These are phyloP conservation scores for Orthosia incerta DNA, from an alignment of 2,888 invertebrate species.

Conservation along the genomic window DNA sequence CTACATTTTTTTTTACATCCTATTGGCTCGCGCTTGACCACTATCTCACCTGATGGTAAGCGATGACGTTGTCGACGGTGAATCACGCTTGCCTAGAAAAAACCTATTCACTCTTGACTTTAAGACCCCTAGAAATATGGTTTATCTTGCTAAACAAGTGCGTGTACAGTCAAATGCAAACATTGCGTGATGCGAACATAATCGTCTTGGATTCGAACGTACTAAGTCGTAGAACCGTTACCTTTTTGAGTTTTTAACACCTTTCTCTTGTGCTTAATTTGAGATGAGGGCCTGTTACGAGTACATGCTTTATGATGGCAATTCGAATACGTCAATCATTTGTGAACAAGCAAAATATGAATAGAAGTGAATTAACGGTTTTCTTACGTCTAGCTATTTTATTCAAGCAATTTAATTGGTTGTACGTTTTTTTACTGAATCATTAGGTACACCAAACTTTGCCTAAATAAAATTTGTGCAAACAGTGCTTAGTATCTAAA, in stretches of 20 bases:
- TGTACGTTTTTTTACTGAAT: not conserved
- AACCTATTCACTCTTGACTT: no score
- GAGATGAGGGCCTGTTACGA: not conserved
- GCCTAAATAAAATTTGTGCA: not conserved
- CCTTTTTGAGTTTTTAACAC: constrained; percentile 20
- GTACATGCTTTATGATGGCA: not conserved
- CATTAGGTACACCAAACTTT: not conserved
- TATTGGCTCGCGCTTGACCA: no score
- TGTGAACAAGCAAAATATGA: not conserved
- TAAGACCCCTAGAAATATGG: no score
- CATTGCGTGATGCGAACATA: constrained; percentile 11
- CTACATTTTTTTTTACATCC: no score
- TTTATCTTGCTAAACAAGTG: constrained; percentile 7
- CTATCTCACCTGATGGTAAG: no score
- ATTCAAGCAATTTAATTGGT: not conserved
- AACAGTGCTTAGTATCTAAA: not conserved
- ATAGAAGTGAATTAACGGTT: no score
- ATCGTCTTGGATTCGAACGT: not conserved
- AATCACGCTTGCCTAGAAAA: no score
- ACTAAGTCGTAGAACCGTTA: constrained; percentile 30
- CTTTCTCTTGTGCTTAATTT: constrained; percentile 42
- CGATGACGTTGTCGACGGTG: no score
- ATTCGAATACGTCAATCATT: constrained; percentile 10
- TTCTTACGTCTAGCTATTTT: no score
- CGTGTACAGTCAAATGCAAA: not conserved